Percentiles rank a stretch among this genome's conserved stretches.
Evolutionary conservation across 1,140 invertebrate species (phyloP).

Genomic region (Listronotus oregonensis): DNA sequence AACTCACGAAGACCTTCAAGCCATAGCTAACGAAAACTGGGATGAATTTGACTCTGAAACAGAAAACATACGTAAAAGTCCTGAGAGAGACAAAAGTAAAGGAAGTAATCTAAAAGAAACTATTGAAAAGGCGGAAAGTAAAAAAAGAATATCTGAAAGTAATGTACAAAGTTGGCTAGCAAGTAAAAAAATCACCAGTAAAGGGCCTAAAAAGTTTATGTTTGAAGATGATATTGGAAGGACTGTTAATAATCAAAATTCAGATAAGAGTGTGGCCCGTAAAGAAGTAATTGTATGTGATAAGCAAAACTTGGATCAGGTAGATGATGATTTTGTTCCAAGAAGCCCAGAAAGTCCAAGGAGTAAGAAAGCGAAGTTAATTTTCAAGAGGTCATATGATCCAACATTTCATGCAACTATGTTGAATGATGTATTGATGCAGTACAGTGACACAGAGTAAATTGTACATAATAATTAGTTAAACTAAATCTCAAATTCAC

Average conservation of each 20-base stretch:
- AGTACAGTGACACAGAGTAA: slow-evolving; percentile 49
- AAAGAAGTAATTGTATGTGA: neutral
- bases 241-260: slow-evolving; percentile 6
- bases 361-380: slow-evolving; percentile 43
- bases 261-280: neutral
- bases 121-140: neutral
- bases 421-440: slow-evolving; percentile 39
- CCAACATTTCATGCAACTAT: slow-evolving; percentile 40
- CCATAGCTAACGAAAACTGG: slow-evolving; percentile 44
- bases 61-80: slow-evolving; percentile 17
- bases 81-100: slow-evolving; percentile 5
- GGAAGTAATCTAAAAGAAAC: slow-evolving; percentile 18
- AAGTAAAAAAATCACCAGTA: slow-evolving; percentile 15
- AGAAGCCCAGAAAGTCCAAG: slow-evolving; percentile 44
- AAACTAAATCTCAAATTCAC: too few relatives aligned
- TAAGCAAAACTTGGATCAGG: too few relatives aligned
- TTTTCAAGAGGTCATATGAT: slow-evolving; percentile 51
- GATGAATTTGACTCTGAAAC: slow-evolving; percentile 36
- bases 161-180: neutral
- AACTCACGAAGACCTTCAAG: slow-evolving; percentile 37
- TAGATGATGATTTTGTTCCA: slow-evolving; percentile 30
- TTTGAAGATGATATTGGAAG: slow-evolving; percentile 12
- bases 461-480: neutral
- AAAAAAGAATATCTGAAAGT: slow-evolving; percentile 12
- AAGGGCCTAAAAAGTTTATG: slow-evolving; percentile 8